These are phyloP conservation scores for Candoia aspera DNA, from an alignment of 2,113 vertebrate species.

Conservation along the genomic window DNA sequence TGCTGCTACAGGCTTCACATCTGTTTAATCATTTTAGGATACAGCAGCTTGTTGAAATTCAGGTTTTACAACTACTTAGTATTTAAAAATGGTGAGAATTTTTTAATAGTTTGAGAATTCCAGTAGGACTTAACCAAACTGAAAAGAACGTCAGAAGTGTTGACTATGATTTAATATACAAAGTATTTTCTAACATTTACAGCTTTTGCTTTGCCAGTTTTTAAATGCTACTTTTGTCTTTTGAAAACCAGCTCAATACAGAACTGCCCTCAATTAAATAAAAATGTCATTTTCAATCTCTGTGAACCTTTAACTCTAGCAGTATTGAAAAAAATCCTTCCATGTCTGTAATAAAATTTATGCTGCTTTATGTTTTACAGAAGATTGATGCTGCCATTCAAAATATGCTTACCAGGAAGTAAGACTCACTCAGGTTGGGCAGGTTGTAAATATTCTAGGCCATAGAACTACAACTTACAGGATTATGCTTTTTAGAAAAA, in stretches of 20 bases:
- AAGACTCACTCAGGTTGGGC: background rate
- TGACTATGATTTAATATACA: conserved; percentile 14
- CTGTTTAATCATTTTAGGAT: conserved; percentile 75
- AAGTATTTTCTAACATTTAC: conserved; percentile 24
- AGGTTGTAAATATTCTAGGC: background rate
- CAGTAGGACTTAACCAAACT: conserved; percentile 30
- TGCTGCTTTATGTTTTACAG: background rate
- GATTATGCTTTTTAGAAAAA: background rate
- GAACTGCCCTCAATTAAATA: background rate
- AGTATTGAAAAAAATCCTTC: background rate
- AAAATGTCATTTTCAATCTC: background rate
- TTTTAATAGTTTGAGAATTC: conserved; percentile 35
- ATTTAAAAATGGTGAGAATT: conserved; percentile 61
- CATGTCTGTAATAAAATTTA: background rate
- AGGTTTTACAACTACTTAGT: conserved; percentile 69
- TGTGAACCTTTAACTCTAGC: background rate
- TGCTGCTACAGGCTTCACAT: conserved; percentile 73
- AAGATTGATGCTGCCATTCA: background rate
- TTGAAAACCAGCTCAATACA: background rate
- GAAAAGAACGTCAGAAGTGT: background rate
- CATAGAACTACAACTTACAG: background rate
- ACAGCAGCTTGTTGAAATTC: conserved; percentile 72
- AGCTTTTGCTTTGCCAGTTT: conserved; percentile 28
- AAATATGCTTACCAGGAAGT: background rate
- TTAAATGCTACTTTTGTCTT: conserved; percentile 12